Conservation (phyloP, 2,113 vertebrate genomes). For the Marmota monax region DNA sequence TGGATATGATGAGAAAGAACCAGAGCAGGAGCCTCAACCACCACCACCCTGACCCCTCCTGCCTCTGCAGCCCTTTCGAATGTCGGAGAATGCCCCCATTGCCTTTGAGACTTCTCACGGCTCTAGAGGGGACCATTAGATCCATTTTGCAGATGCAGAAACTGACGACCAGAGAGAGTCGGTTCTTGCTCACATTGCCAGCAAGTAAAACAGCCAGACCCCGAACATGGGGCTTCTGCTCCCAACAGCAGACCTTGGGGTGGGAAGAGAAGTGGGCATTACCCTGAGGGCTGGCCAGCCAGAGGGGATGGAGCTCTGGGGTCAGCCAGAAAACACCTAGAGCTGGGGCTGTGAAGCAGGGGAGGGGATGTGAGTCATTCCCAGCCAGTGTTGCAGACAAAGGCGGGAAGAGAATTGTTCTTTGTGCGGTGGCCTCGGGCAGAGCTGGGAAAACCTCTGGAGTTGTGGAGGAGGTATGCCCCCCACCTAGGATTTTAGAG, state of each 20-base stretch:
- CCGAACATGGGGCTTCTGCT: not conserved
- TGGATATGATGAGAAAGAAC: not conserved
- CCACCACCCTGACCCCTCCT: accelerated
- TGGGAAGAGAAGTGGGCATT: not conserved
- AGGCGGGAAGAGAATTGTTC: slow-evolving; percentile 82
- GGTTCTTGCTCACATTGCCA: not conserved
- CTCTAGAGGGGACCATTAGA: not conserved
- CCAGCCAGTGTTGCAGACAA: slow-evolving; percentile 67
- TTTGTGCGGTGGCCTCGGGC: slow-evolving; percentile 13
- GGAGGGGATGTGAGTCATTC: slow-evolving; percentile 80
- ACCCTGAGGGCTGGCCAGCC: not conserved
- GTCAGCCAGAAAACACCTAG: not conserved
- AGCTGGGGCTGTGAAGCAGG: not conserved
- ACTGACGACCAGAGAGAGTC: not conserved
- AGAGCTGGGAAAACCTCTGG: not conserved
- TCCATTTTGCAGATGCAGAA: slow-evolving; percentile 13
- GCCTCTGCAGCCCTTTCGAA: not conserved
- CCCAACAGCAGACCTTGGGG: not conserved
- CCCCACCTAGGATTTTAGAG: not conserved
- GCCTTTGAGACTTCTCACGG: not conserved
- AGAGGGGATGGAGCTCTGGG: not conserved
- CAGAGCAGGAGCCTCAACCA: not conserved
- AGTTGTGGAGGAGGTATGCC: not conserved
- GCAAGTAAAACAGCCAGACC: not conserved
- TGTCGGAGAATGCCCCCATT: accelerated